Evolutionary conservation across 1,140 invertebrate species (phyloP), one percentile per base, ranked within the genome.

Genomic region (Pteromalus puparum): DNA sequence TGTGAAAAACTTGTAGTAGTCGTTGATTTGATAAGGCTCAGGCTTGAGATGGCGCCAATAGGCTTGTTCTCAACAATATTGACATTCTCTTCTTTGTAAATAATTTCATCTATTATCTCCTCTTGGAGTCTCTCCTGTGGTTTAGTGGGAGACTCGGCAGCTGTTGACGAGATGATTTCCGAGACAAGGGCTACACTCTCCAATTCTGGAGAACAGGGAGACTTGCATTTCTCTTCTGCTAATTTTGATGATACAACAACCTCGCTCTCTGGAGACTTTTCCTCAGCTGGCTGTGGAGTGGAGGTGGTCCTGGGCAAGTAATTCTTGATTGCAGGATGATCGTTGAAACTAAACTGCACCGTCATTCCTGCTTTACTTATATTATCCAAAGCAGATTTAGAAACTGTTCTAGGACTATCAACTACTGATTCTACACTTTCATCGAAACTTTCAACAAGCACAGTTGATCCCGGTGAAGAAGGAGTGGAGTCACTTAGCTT

Each of bases 311-410:
- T 88, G 3, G 95, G 94, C 61, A 95, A 87, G 86, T 95, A 94
- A 81, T 68, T 91, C 70, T 92, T 92, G 0, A 88, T 81, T 0
- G 42, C 42, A 10, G 70, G 82, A 10, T 87, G 26, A 65, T 90
- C 89, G 30, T 86, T 92, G 88, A 96, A 96, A 80, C 94, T 94
- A 88, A 95, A 95, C 82, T 95, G 93, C 83, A 95, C 93, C 2
- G 94, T 94, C 46, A 91, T 94, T 28, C 95, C 95, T 28, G 95
- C 96, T 90, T 94, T 94, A 26, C 95, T 92, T 87, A 96, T 96
- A 88, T 96, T 96, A 67, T 95, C 95, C 70, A 96, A 87, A 1
- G 95, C 95, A 2, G 92, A 89, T 81, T 94, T 94, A 0, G 95
- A 94, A 68, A 96, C 94, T 68, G 89, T 91, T 87, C 91, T 94